A percentile compares a stretch with the other conserved stretches of the same genome.
phyloP scores from a whole-genome alignment of 1,140 invertebrate genomes.

The Pristionchus pacificus region DNA sequence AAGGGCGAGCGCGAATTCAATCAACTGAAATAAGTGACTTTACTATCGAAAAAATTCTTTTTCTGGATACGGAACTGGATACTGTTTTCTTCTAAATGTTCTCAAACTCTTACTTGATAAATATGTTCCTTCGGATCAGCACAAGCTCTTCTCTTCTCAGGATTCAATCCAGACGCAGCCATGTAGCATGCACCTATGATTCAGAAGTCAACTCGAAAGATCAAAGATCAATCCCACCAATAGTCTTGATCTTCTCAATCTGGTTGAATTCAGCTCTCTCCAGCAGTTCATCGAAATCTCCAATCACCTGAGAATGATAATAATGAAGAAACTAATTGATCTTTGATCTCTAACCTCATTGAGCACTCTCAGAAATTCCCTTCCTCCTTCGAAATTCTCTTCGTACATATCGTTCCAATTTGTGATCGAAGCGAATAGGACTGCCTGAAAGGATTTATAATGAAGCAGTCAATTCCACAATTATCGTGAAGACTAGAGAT shows the following conservation, averaged over 20 bases:
- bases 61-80: not conserved
- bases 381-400: constrained; percentile 66
- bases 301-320: constrained; percentile 65
- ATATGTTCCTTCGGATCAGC: constrained; percentile 56
- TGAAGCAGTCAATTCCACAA: not conserved
- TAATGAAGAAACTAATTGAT: not conserved
- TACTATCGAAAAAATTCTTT: constrained; percentile 13
- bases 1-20: constrained; percentile 54
- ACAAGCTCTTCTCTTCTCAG: constrained; percentile 43
- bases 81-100: not conserved
- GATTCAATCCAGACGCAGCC: constrained; percentile 83
- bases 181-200: constrained; percentile 81
- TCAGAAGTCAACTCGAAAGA: not conserved
- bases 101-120: constrained; percentile 48
- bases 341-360: constrained; percentile 67
- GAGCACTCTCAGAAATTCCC: constrained; percentile 84
- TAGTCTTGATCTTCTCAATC: constrained; percentile 93
- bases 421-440: constrained; percentile 88
- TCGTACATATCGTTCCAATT: constrained; percentile 94
- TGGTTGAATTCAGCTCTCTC: constrained; percentile 75
- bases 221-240: not conserved
- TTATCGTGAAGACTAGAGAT: not conserved
- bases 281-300: constrained; percentile 87
- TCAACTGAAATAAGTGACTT: constrained; percentile 41
- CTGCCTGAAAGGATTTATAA: constrained; percentile 62